These are phyloP conservation scores for Manacus vitellinus DNA, from an alignment of 2,113 vertebrate genomes.

Conservation along the genomic window DNA sequence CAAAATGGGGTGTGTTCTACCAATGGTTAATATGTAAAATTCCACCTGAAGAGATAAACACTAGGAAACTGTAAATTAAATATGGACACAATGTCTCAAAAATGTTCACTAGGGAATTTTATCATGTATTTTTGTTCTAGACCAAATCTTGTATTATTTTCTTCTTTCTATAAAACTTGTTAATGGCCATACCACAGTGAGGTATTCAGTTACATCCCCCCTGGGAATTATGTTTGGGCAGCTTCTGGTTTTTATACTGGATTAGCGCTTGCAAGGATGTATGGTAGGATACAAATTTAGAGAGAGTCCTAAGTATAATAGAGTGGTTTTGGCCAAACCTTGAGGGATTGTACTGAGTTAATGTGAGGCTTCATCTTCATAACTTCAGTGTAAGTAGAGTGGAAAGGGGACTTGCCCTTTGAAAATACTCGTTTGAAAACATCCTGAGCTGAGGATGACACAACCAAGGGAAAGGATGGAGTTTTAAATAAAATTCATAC, in stretches of 20 bases:
- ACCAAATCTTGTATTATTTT: background rate
- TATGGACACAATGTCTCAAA: conserved; percentile 46
- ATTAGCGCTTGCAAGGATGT: background rate
- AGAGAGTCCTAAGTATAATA: background rate
- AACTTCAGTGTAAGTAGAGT: background rate
- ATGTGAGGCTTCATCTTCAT: background rate
- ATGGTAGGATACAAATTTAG: background rate
- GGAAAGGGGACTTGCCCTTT: background rate
- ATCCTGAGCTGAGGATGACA: background rate
- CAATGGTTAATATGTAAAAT: conserved; percentile 64
- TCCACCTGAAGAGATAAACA: conserved; percentile 69
- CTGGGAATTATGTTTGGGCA: background rate
- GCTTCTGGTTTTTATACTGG: background rate
- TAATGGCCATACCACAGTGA: background rate
- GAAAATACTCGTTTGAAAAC: background rate
- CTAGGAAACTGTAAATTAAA: conserved; percentile 72
- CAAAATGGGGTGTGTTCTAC: conserved; percentile 63
- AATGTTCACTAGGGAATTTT: background rate
- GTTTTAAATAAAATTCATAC: background rate
- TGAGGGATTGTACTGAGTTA: background rate
- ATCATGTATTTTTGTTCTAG: conserved; percentile 1
- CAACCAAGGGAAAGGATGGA: background rate
- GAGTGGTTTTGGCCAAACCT: background rate
- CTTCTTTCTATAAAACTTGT: background rate
- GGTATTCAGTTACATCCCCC: background rate